Evolutionary conservation across 2,888 invertebrate genomes (phyloP).

Genomic region (Morinoia aosen): DNA sequence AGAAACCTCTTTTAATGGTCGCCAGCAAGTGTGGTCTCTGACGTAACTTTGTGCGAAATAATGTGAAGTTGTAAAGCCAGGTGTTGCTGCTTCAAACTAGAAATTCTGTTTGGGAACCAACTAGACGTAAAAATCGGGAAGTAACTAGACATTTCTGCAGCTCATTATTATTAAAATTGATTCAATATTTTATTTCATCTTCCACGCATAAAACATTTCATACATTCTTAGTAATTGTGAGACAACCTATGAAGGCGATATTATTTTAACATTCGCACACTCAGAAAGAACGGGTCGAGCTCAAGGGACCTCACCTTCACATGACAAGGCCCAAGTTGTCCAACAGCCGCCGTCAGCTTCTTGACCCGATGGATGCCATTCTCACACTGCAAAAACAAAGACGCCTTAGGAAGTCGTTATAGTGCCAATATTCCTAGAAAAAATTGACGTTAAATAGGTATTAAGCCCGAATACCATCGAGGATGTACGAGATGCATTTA

Average conservation of each 20-base stretch:
- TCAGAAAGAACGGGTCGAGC: background rate
- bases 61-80: too few species aligned
- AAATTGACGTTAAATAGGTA: too few species aligned
- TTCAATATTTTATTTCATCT: background rate
- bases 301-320: background rate
- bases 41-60: too few species aligned
- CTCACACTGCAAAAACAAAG: background rate
- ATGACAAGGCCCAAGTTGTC: background rate
- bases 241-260: background rate
- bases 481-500: too few species aligned
- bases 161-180: background rate
- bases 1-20: too few species aligned
- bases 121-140: too few species aligned
- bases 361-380: background rate
- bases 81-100: too few species aligned
- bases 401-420: background rate
- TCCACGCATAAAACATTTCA: background rate
- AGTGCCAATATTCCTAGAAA: background rate
- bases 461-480: too few species aligned
- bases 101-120: too few species aligned
- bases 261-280: background rate
- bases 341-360: background rate
- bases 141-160: background rate
- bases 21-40: background rate
- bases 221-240: background rate